Evolutionary conservation across 2,113 vertebrate genomes (phyloP).

Genomic region (Eupsittula cactorum): DNA sequence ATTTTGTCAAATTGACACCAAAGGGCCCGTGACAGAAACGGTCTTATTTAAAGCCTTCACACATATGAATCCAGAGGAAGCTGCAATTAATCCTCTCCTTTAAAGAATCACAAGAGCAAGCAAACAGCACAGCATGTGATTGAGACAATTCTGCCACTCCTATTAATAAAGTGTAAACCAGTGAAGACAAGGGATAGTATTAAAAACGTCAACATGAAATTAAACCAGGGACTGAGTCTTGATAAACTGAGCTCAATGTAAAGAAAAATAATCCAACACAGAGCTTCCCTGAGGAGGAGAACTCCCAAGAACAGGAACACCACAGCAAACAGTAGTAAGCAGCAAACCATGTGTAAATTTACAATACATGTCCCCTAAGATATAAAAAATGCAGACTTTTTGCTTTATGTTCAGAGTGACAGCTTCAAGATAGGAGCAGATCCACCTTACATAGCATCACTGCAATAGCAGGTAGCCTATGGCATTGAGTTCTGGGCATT

Average conservation of each 20-base stretch:
- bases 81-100: neutral
- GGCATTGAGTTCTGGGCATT: neutral
- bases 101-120: neutral
- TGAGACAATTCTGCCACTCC: neutral
- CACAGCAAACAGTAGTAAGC: neutral
- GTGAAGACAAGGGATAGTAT: neutral
- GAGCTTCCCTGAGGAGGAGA: neutral
- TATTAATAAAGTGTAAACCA: conserved; percentile 18
- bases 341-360: neutral
- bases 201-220: neutral
- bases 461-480: accelerated
- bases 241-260: neutral
- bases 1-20: conserved; percentile 14
- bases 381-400: neutral
- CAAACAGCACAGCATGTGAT: neutral
- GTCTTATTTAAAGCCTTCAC: neutral
- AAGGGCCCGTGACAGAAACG: neutral
- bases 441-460: neutral
- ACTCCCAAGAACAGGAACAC: neutral
- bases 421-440: neutral
- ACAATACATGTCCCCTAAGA: neutral
- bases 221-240: neutral
- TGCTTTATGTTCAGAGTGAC: neutral
- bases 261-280: neutral
- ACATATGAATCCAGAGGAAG: neutral